A percentile compares a stretch with the other conserved stretches of the same genome.
Evolutionary conservation across 2,888 invertebrate genomes (phyloP).

Genomic region (Brachynemurus nebulosus): DNA sequence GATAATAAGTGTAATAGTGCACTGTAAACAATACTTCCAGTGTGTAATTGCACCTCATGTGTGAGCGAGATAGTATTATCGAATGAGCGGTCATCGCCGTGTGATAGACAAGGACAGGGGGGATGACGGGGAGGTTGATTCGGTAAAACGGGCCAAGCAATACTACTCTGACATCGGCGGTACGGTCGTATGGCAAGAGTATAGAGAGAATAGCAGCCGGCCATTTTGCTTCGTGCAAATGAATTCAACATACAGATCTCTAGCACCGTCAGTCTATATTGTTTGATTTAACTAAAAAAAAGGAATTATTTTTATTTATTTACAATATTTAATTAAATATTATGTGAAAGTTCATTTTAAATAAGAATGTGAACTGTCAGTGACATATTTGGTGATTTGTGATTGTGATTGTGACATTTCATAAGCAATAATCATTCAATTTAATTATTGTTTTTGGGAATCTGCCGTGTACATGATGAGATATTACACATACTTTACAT

Average conservation of each 20-base stretch:
- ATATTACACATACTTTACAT: too few species aligned
- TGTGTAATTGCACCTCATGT: constrained; percentile 9
- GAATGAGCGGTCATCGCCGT: constrained; percentile 10
- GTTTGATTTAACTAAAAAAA: neutral
- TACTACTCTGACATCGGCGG: constrained; percentile 6
- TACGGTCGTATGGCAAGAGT: constrained; percentile 5
- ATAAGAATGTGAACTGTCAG: neutral
- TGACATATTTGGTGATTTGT: neutral
- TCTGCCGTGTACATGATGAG: neutral
- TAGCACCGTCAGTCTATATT: neutral
- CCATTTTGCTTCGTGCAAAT: constrained; percentile 12
- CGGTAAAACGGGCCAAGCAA: constrained; percentile 12
- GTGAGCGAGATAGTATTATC: constrained; percentile 6
- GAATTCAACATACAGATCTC: constrained; percentile 5
- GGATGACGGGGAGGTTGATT: constrained; percentile 2
- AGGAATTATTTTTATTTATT: neutral
- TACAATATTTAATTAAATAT: neutral
- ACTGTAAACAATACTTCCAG: constrained; percentile 8
- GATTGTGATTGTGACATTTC: constrained; percentile 5
- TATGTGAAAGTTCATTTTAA: neutral
- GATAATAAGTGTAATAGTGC: constrained; percentile 2
- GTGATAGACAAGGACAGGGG: constrained; percentile 8
- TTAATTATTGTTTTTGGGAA: constrained; percentile 9
- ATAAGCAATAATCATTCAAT: constrained; percentile 4
- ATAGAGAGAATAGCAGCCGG: constrained; percentile 10